Evolutionary conservation across 2,888 invertebrate species (phyloP).

Genomic region (Brachypterus glaber): DNA sequence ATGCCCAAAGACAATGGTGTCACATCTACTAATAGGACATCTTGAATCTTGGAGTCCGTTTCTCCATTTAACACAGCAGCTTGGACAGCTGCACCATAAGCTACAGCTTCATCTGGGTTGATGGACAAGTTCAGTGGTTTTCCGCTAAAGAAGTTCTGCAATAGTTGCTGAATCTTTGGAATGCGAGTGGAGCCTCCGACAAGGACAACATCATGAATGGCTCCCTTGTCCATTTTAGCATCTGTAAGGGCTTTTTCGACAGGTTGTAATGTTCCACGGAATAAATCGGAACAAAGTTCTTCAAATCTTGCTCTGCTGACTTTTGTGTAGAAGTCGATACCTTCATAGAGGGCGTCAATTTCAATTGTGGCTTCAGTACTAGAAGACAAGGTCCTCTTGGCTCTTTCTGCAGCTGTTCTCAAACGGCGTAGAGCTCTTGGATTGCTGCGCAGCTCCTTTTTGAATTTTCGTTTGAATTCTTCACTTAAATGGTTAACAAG

Average conservation of each 20-base stretch:
- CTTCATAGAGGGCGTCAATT: conserved; percentile 66
- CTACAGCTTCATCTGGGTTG: conserved; percentile 37
- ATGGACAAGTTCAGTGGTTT: conserved; percentile 35
- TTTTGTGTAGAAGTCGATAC: conserved; percentile 62
- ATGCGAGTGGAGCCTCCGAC: conserved; percentile 76
- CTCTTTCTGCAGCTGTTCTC: conserved; percentile 67
- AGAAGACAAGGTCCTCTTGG: conserved; percentile 67
- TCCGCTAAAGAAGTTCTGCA: conserved; percentile 66
- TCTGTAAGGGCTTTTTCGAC: conserved; percentile 67
- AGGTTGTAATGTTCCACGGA: conserved; percentile 56
- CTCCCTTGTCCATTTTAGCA: conserved; percentile 63
- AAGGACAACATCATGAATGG: conserved; percentile 69
- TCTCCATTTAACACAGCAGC: conserved; percentile 34
- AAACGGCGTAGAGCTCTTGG: conserved; percentile 59
- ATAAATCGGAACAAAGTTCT: conserved; percentile 62
- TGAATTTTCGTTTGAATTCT: conserved; percentile 62
- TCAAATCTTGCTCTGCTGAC: conserved; percentile 67
- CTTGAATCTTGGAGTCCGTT: conserved; percentile 63
- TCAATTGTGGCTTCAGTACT: conserved; percentile 67
- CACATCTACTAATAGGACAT: conserved; percentile 60
- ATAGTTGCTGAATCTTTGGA: conserved; percentile 64
- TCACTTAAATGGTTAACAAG: conserved; percentile 56
- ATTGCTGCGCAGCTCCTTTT: conserved; percentile 52
- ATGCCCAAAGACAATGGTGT: conserved; percentile 61
- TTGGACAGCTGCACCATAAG: conserved; percentile 37